A percentile compares a stretch with the other conserved stretches of the same genome.
Conservation (phyloP, 2,888 invertebrate genomes). For the Beris chalybata region DNA sequence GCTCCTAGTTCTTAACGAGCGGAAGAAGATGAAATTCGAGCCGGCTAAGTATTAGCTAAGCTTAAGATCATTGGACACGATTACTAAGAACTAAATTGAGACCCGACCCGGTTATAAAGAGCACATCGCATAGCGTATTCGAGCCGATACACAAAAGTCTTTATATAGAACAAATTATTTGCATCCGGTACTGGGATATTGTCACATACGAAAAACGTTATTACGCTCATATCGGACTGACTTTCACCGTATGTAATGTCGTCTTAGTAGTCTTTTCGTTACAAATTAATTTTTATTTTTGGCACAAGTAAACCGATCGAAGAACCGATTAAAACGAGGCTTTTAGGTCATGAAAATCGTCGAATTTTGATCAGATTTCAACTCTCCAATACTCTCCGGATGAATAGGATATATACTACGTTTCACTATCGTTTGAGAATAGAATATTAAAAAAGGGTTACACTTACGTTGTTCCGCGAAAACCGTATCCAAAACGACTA, state of each 20-base stretch:
- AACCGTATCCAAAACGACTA: constrained; percentile 11
- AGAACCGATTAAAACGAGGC: too few species aligned
- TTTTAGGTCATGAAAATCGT: background rate
- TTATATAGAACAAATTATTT: constrained; percentile 30
- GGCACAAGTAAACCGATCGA: constrained; percentile 4
- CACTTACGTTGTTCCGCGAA: constrained; percentile 34
- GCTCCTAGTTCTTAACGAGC: too few species aligned
- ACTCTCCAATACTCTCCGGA: too few species aligned
- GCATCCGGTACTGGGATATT: constrained; percentile 17
- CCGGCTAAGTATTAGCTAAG: too few species aligned
- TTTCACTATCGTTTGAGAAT: background rate
- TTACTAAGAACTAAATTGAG: too few species aligned
- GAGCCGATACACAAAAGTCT: constrained; percentile 1
- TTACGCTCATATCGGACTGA: constrained; percentile 9
- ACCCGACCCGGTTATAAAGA: too few species aligned
- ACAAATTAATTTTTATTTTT: constrained; percentile 4
- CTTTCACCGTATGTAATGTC: constrained; percentile 12
- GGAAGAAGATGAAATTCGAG: too few species aligned
- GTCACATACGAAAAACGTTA: constrained; percentile 12
- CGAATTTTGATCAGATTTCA: background rate
- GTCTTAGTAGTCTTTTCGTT: background rate
- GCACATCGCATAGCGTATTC: too few species aligned
- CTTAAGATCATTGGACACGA: too few species aligned
- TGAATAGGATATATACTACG: background rate
- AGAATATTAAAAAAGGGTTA: constrained; percentile 2